phyloP scores from a whole-genome alignment of 2,888 invertebrate species.

The Papilio protenor region DNA sequence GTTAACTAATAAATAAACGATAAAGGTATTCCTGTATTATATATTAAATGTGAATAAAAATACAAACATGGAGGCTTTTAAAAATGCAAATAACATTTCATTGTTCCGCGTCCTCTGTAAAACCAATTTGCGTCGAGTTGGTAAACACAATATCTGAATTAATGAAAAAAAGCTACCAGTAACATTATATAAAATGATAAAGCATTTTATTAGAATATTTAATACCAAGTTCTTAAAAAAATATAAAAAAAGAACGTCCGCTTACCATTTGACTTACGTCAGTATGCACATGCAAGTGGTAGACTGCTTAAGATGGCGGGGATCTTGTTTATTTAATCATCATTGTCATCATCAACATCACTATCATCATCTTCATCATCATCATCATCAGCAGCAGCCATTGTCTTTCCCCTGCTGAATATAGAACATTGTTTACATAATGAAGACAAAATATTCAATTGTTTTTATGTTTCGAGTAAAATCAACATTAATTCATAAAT shows the following conservation, averaged over 20 bases:
- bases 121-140: conserved; percentile 24
- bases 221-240: too few species aligned
- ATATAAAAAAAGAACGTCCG: too few species aligned
- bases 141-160: conserved; percentile 36
- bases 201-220: neutral
- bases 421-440: too few species aligned
- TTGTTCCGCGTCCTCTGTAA: conserved; percentile 27
- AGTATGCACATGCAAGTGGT: neutral
- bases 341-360: too few species aligned
- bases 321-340: neutral
- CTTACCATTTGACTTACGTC: neutral
- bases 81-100: conserved; percentile 33
- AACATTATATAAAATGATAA: neutral
- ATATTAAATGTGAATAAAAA: conserved; percentile 11
- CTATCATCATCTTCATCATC: too few species aligned
- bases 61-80: conserved; percentile 6
- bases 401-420: too few species aligned
- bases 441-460: neutral
- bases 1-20: neutral
- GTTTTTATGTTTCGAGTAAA: neutral
- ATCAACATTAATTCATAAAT: neutral
- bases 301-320: neutral
- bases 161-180: conserved; percentile 23
- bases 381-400: too few species aligned
- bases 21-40: neutral